phyloP scores from a whole-genome alignment of 2,113 vertebrate genomes.

The Hemichromis elongatus region DNA sequence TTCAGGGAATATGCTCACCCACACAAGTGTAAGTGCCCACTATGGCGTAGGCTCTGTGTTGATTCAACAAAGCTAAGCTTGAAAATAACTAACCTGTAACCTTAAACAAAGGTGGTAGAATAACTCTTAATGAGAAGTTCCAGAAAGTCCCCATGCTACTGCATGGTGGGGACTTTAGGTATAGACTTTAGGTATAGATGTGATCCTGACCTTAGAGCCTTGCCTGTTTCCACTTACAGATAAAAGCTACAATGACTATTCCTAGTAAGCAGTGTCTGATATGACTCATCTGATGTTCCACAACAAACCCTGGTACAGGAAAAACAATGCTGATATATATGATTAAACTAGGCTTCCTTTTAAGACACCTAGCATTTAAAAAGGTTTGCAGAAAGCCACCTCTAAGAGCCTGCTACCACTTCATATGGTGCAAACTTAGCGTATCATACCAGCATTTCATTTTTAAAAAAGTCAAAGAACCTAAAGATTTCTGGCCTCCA shows the following conservation, averaged over 20 bases:
- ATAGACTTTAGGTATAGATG: neutral
- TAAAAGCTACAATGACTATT: neutral
- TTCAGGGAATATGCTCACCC: rapidly evolving
- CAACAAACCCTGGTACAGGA: neutral
- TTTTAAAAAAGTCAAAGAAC: neutral
- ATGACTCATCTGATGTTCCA: rapidly evolving
- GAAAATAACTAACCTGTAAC: neutral
- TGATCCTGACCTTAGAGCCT: neutral
- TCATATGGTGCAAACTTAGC: neutral
- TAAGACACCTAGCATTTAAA: neutral
- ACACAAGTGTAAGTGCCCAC: neutral
- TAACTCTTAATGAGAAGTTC: neutral
- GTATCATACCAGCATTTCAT: neutral
- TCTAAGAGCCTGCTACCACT: neutral
- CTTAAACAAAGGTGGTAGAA: neutral
- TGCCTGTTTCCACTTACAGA: rapidly evolving
- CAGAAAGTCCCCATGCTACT: neutral
- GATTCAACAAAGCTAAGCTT: neutral
- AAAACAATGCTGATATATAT: neutral
- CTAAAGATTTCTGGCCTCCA: neutral
- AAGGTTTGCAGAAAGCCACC: neutral
- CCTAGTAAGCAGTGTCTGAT: neutral
- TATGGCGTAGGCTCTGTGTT: neutral
- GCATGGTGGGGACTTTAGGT: too few species aligned
- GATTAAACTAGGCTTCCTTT: neutral